phyloP scores from a whole-genome alignment of 2,888 invertebrate species.

The Aquatica leii region DNA sequence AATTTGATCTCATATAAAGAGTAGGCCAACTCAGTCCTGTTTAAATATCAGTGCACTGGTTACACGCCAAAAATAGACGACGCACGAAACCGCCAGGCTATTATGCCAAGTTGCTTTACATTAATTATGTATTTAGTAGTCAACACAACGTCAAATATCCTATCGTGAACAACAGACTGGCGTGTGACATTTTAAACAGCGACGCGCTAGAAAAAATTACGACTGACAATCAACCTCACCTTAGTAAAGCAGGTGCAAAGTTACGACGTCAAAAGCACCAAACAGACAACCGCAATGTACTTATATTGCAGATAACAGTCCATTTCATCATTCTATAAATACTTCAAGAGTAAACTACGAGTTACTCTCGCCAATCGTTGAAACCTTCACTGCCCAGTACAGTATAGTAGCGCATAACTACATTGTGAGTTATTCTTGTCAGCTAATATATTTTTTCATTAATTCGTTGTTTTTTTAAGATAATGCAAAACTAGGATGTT shows the following conservation, averaged over 20 bases:
- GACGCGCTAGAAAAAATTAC: not conserved
- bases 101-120: slow-evolving; percentile 3
- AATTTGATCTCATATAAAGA: slow-evolving; percentile 62
- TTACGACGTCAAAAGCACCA: not conserved
- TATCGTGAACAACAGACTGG: no score
- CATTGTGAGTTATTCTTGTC: slow-evolving; percentile 5
- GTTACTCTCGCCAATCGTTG: slow-evolving; percentile 34
- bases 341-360: slow-evolving; percentile 22
- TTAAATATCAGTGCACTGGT: slow-evolving; percentile 61
- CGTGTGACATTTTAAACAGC: not conserved
- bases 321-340: slow-evolving; percentile 30
- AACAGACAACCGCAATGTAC: not conserved
- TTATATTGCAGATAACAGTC: not conserved
- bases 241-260: not conserved
- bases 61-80: slow-evolving; percentile 51
- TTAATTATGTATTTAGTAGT: not conserved
- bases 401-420: slow-evolving; percentile 17
- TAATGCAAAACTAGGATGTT: no score
- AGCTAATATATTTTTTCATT: not conserved
- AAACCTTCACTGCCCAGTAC: slow-evolving; percentile 33
- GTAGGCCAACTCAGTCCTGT: slow-evolving; percentile 60
- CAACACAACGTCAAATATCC: not conserved
- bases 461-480: no score
- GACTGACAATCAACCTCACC: not conserved
- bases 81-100: slow-evolving; percentile 20